A percentile compares a stretch with the other conserved stretches of the same genome.
These are phyloP conservation scores for Chaenocephalus aceratus DNA, from an alignment of 2,113 vertebrate species.

Conservation along the genomic window DNA sequence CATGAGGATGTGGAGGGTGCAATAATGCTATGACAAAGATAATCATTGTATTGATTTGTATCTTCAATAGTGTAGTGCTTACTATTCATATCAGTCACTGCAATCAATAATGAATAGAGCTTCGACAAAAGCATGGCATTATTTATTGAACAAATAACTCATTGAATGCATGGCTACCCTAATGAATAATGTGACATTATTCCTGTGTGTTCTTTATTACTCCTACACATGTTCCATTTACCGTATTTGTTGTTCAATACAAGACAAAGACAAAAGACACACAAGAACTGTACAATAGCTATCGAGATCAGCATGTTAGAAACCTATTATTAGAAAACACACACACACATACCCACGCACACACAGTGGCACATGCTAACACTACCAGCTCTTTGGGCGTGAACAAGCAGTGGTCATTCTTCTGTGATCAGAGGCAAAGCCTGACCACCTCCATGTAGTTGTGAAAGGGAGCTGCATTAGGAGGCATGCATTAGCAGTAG, in stretches of 20 bases:
- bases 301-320: too few relatives aligned
- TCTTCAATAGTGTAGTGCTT: constrained; percentile 8
- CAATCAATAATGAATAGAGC: constrained; percentile 54
- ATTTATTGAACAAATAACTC: constrained; percentile 42
- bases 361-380: neutral
- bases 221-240: too few relatives aligned
- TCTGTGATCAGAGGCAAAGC: constrained; percentile 18
- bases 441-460: constrained; percentile 5
- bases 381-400: constrained; percentile 17
- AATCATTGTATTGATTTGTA: constrained; percentile 48
- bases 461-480: constrained; percentile 2
- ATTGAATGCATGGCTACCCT: neutral
- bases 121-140: constrained; percentile 31
- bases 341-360: neutral
- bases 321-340: too few relatives aligned
- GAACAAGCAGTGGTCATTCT: constrained; percentile 29
- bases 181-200: neutral
- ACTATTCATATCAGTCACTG: constrained; percentile 36
- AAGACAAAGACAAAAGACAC: neutral
- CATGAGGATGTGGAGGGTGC: constrained; percentile 23
- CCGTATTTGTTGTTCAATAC: neutral
- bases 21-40: constrained; percentile 41
- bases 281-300: too few relatives aligned
- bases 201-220: neutral
- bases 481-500: constrained; percentile 9